phyloP scores from a whole-genome alignment of 2,113 vertebrate species.

The Nestor notabilis region DNA sequence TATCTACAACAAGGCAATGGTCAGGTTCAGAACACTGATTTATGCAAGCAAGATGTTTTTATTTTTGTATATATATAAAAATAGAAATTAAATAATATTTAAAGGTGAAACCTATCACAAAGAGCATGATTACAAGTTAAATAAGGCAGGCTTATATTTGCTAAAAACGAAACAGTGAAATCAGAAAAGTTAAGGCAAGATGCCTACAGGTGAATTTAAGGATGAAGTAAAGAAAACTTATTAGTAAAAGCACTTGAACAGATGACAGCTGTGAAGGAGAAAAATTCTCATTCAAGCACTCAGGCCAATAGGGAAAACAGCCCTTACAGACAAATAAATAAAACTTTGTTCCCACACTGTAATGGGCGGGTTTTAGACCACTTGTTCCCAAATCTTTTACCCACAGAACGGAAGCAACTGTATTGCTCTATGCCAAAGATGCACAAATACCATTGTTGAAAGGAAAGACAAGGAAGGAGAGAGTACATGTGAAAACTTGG shows the following conservation, averaged over 20 bases:
- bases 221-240: background rate
- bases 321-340: background rate
- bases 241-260: background rate
- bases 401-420: background rate
- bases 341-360: background rate
- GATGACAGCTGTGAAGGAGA: background rate
- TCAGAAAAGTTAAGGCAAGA: background rate
- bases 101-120: background rate
- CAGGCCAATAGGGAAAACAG: background rate
- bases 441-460: background rate
- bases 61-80: background rate
- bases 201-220: background rate
- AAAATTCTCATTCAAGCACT: background rate
- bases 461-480: background rate
- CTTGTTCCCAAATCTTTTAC: background rate
- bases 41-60: background rate
- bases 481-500: accelerated
- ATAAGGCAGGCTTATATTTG: background rate
- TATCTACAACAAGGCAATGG: background rate
- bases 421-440: background rate
- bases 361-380: background rate
- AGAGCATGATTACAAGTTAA: background rate
- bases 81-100: background rate
- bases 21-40: background rate
- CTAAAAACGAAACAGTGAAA: background rate